These are phyloP conservation scores for Leptopilina myrica DNA, from an alignment of 2,888 invertebrate genomes.

Conservation along the genomic window DNA sequence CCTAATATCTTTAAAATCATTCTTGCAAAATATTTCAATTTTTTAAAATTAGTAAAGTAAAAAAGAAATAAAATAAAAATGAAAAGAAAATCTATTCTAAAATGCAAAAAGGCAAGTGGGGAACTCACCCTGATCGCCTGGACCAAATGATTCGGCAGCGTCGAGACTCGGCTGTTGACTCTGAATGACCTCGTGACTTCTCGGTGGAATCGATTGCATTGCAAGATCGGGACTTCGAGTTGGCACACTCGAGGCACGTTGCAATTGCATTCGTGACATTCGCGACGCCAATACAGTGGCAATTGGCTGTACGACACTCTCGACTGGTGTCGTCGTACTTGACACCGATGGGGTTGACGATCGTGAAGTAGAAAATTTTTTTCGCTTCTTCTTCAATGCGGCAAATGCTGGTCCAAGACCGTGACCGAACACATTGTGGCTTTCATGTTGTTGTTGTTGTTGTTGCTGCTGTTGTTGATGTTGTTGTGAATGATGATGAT, in stretches of 20 bases:
- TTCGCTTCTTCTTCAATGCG: conserved; percentile 87
- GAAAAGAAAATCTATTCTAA: no score
- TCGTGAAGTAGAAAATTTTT: conserved; percentile 89
- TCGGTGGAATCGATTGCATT: conserved; percentile 71
- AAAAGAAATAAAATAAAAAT: no score
- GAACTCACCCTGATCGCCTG: conserved; percentile 62
- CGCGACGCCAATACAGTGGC: conserved; percentile 60
- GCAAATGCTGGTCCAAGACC: conserved; percentile 80
- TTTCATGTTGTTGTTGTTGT: conserved; percentile 65
- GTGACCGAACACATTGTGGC: conserved; percentile 70
- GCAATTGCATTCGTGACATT: conserved; percentile 77
- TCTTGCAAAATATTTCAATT: no score
- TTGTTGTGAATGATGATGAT: conserved; percentile 55
- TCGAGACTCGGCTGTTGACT: conserved; percentile 79
- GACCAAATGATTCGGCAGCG: conserved; percentile 63
- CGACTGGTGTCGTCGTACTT: conserved; percentile 71
- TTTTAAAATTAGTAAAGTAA: no score
- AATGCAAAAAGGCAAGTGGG: neutral
- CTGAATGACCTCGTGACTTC: conserved; percentile 81
- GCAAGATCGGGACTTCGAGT: conserved; percentile 78
- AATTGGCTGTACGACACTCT: conserved; percentile 55
- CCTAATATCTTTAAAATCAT: no score
- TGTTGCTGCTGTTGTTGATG: conserved; percentile 60
- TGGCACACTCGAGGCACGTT: conserved; percentile 86
- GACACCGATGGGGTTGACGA: conserved; percentile 80